Conservation (phyloP, 1,140 invertebrate species). For the Tenebrio molitor region DNA sequence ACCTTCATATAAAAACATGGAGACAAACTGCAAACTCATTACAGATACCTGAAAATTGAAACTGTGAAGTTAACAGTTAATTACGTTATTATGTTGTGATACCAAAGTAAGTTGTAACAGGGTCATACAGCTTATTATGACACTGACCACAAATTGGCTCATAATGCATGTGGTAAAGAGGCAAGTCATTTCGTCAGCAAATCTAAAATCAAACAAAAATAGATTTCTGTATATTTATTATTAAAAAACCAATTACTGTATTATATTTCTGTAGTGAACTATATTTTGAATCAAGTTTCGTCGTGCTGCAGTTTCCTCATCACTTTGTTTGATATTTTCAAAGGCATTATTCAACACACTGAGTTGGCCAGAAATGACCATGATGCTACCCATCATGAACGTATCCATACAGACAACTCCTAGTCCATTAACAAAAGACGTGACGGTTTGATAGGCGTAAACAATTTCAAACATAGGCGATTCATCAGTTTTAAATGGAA, state of each 20-base stretch:
- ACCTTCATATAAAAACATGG: slow-evolving; percentile 57
- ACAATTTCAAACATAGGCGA: slow-evolving; percentile 51
- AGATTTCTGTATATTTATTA: not conserved
- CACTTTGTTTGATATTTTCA: not conserved
- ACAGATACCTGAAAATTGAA: no score
- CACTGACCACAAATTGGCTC: slow-evolving; percentile 52
- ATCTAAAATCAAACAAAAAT: slow-evolving; percentile 43
- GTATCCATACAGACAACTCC: slow-evolving; percentile 46
- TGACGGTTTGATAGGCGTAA: slow-evolving; percentile 48
- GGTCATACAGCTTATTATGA: slow-evolving; percentile 54
- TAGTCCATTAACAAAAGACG: slow-evolving; percentile 29
- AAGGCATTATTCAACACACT: no score
- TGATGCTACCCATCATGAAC: slow-evolving; percentile 34
- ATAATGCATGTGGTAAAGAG: slow-evolving; percentile 48
- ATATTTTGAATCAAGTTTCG: no score
- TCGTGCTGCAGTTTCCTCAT: no score
- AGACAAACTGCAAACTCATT: slow-evolving; percentile 53
- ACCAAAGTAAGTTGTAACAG: slow-evolving; percentile 54
- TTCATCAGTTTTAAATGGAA: slow-evolving; percentile 2
- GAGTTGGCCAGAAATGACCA: no score
- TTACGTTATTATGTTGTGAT: no score
- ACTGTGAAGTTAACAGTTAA: no score
- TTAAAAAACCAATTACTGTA: not conserved
- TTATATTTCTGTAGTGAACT: not conserved
- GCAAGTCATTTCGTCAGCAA: slow-evolving; percentile 49